Evolutionary conservation across 1,140 invertebrate species (phyloP), one percentile per base, ranked within the genome.

Genomic region (Zaprionus nigranus): DNA sequence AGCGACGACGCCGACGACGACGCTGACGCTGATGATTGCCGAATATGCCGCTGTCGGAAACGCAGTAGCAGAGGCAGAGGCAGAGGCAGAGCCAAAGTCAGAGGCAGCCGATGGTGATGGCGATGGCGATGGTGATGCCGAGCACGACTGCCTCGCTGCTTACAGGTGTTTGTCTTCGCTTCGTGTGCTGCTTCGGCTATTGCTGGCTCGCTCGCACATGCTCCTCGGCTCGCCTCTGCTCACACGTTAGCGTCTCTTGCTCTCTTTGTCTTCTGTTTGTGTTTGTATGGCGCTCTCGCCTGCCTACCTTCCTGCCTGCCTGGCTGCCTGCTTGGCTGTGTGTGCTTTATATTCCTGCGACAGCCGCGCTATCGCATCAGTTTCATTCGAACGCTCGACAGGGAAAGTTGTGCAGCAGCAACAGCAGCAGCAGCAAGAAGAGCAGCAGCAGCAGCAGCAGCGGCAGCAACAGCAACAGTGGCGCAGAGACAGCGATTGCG

Each of bases 121-220:
- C 38, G 38, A n/a, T 49, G 17, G 9, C 9, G 30, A 7, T 20
- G 38, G 5, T 12, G 38, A n/a, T 40, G 38, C 15, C 46, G 20
- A 24, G 46, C 46, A 13, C 40, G n/a, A 22, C 12, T 51, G 40
- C 40, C 40, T 46, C 40, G 65, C 67, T 84, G 84, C 78, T 87
- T 87, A 87, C 84, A 87, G 84, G 84, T 87, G 84, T 87, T 87
- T 87, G 72, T 78, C 46, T 40, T 49, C n/a, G 30, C 30, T 56
- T 78, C 63, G 78, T 38, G 20, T 49, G 28, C 53, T 13, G 5
- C 22, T 38, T 20, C 38, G 22, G 7, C 13, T 56, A n/a, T 5
- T 34, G 53, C 49, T 53, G 46, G 28, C 28, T 58, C 49, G 17
- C 61, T 68, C 57, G n/a, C 56, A 58, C 62, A 36, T 26, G 73